Evolutionary conservation across 2,888 invertebrate species (phyloP), one percentile per base, ranked within the genome.

Genomic region (Phengaris arion): DNA sequence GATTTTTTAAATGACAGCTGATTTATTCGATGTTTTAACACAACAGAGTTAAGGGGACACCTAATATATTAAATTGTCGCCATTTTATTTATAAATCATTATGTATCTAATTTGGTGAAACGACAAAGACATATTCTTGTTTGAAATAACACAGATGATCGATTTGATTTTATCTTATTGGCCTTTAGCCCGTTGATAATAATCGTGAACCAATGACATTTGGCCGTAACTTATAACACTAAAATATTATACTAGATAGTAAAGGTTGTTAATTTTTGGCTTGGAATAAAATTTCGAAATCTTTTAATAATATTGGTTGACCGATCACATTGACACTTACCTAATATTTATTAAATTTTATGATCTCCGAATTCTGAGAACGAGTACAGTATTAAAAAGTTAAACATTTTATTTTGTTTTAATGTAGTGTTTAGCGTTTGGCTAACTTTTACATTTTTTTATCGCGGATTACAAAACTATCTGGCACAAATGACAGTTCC

Each of bases 71-170:
- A 69, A 48, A 69, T 48, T 69, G 48, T 69, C 69, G 69, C 69
- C 48, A 48, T 69, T 69, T 48, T 69, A 69, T 48, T 48, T 46
- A 48, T 69, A 69, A 69, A 69, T 48, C 48, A n/a, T 72, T 54
- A 54, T 72, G 35, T 51, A 72, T 72, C 72, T 72, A 72, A 72
- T 72, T 72, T 72, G 22, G 7, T 54, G 22, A 70, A 54, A 51
- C 51, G 54, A 72, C 72, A 72, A 54, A 54, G 72, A 72, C 54
- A 52, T 51, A 72, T 72, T 54, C 54, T 72, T 12, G 22, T 52
- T 72, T 72, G 13, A 54, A 52, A 72, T 72, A 72, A 54, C 70
- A 70, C 15, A 51, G 70, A 70, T 70, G 70, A 70, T 70, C 46
- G 70, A 70, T 70, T 51, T 51, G 48, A 70, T 70, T 15, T 51